A percentile compares a stretch with the other conserved stretches of the same genome.
Evolutionary conservation across 2,797 vertebrate species (phyloP).

Genomic region (Xenopus petersii): DNA sequence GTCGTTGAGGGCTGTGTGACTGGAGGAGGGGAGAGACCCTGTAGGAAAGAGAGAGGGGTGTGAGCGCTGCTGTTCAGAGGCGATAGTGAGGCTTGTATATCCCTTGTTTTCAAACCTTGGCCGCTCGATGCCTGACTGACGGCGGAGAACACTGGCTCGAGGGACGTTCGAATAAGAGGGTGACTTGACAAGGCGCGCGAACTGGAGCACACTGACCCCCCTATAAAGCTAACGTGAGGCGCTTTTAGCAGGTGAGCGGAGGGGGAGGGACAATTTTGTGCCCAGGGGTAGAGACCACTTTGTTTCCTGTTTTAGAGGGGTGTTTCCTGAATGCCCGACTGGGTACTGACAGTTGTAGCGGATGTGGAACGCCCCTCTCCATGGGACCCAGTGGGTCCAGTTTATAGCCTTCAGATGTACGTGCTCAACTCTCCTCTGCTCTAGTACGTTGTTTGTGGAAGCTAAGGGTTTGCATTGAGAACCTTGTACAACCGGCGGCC

Average conservation of each 20-base stretch:
- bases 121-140: background rate
- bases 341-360: background rate
- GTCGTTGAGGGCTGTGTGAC: slow-evolving; percentile 39
- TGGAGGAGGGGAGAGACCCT: slow-evolving; percentile 50
- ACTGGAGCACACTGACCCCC: background rate
- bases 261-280: background rate
- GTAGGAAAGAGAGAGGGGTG: slow-evolving; percentile 44
- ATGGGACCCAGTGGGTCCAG: background rate
- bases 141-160: background rate
- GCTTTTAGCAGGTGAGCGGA: background rate
- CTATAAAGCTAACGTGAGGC: background rate
- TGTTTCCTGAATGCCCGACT: background rate
- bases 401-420: background rate
- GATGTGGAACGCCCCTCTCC: background rate
- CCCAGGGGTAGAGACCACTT: background rate
- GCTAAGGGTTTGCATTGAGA: background rate
- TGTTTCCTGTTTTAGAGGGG: background rate
- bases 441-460: too few relatives aligned
- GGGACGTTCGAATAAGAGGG: too few relatives aligned
- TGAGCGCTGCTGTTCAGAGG: slow-evolving; percentile 43
- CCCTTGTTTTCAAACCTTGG: slow-evolving; percentile 6
- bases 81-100: slow-evolving; percentile 25
- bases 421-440: too few relatives aligned
- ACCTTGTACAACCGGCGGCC: background rate
- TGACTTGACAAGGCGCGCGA: background rate